Evolutionary conservation across 2,888 invertebrate genomes (phyloP).

Genomic region (Idaea biselata): DNA sequence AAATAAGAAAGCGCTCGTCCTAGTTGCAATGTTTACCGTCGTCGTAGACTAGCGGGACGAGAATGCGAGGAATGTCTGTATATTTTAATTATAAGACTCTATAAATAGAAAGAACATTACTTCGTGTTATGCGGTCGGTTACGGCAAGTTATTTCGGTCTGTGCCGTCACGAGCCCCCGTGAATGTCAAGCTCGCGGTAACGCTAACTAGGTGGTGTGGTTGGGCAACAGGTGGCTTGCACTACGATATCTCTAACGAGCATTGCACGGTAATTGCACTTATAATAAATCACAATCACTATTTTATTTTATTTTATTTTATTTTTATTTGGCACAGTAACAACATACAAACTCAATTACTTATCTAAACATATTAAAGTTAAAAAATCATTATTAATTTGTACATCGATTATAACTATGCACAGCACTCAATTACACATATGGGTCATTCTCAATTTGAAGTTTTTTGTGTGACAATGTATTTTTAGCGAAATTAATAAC

Average conservation of each 20-base stretch:
- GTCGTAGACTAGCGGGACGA: slow-evolving; percentile 54
- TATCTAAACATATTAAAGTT: no score
- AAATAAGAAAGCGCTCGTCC: slow-evolving; percentile 12
- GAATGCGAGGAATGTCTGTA: slow-evolving; percentile 63
- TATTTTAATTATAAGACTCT: slow-evolving; percentile 71
- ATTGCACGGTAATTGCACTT: slow-evolving; percentile 30
- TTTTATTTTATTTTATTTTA: no score
- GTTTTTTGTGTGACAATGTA: no score
- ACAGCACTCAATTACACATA: no score
- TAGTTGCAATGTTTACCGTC: slow-evolving; percentile 14
- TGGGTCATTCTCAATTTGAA: no score
- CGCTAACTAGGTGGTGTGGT: slow-evolving; percentile 59
- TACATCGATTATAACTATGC: no score
- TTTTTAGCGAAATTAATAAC: no score
- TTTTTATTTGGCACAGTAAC: no score
- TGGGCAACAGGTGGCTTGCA: slow-evolving; percentile 72
- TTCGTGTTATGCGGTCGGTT: slow-evolving; percentile 73
- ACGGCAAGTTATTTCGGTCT: slow-evolving; percentile 74
- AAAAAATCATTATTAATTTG: no score
- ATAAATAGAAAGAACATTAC: slow-evolving; percentile 75
- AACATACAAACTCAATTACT: no score
- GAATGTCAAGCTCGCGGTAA: slow-evolving; percentile 77
- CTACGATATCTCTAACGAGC: slow-evolving; percentile 47
- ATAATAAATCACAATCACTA: slow-evolving; percentile 2
- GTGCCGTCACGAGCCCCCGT: slow-evolving; percentile 66